These are phyloP conservation scores for Polylopha cassiicola DNA, from an alignment of 2,888 invertebrate genomes.

Conservation along the genomic window DNA sequence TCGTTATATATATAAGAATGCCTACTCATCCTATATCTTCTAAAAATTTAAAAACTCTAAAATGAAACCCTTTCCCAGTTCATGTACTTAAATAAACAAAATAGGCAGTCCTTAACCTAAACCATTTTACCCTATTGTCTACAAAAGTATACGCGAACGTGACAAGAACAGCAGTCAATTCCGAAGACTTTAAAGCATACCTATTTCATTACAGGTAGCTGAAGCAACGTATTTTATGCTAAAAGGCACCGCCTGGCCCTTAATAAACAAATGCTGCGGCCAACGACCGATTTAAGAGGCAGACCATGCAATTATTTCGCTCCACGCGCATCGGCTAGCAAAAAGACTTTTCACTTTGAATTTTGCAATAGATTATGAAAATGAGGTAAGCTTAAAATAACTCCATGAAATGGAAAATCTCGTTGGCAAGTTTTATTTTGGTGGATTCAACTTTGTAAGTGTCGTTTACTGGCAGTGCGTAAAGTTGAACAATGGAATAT, in stretches of 20 bases:
- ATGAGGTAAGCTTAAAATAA: slow-evolving; percentile 32
- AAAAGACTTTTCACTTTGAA: slow-evolving; percentile 56
- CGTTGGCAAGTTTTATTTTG: slow-evolving; percentile 26
- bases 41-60: no score
- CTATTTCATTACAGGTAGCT: no score
- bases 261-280: slow-evolving; percentile 71
- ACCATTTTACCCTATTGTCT: no score
- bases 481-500: slow-evolving; percentile 13
- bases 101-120: no score
- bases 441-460: slow-evolving; percentile 25
- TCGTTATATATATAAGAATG: no score
- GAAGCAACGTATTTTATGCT: no score
- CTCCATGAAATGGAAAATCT: slow-evolving; percentile 30
- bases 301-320: slow-evolving; percentile 73
- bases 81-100: no score
- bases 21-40: no score
- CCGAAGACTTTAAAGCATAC: no score
- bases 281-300: slow-evolving; percentile 60
- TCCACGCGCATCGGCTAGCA: slow-evolving; percentile 47
- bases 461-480: slow-evolving; percentile 23
- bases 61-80: no score
- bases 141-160: no score
- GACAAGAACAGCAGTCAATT: no score
- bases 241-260: slow-evolving; percentile 55
- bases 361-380: slow-evolving; percentile 35